phyloP scores from a whole-genome alignment of 2,797 vertebrate genomes.

The Periparus ater region DNA sequence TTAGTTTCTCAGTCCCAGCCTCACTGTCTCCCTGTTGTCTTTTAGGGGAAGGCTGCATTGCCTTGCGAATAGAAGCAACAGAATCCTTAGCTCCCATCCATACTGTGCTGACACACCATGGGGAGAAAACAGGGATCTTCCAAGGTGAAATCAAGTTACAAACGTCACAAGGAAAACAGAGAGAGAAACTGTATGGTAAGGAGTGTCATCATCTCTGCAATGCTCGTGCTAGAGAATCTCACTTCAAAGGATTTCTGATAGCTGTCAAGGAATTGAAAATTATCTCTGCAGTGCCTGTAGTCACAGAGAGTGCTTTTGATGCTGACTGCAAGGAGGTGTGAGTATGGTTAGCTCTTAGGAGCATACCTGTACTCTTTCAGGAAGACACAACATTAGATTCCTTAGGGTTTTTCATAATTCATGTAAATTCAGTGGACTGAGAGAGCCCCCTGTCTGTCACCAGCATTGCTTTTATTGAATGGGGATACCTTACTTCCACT shows the following conservation, averaged over 20 bases:
- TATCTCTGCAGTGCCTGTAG: neutral
- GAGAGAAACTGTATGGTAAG: slow-evolving; percentile 96
- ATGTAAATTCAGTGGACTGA: neutral
- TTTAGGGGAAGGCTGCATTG: slow-evolving; percentile 93
- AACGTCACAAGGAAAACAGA: slow-evolving; percentile 89
- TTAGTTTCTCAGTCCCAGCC: neutral
- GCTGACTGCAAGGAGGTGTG: neutral
- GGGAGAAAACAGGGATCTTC: slow-evolving; percentile 88
- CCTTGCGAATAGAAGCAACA: slow-evolving; percentile 85
- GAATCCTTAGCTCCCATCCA: slow-evolving; percentile 84
- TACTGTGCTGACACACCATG: slow-evolving; percentile 90
- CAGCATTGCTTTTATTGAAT: neutral
- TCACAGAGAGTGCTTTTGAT: neutral
- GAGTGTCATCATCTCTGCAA: neutral
- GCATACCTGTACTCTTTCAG: neutral
- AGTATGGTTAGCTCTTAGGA: neutral
- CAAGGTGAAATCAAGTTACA: slow-evolving; percentile 89
- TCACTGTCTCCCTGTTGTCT: neutral
- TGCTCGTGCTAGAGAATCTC: neutral
- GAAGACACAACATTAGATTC: neutral
- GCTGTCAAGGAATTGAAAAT: neutral
- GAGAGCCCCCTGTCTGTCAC: slow-evolving; percentile 54
- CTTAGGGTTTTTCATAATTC: neutral
- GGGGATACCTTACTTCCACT: neutral
- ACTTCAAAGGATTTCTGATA: neutral